Conservation (phyloP, 2,113 vertebrate genomes). For the Aphelocoma coerulescens region DNA sequence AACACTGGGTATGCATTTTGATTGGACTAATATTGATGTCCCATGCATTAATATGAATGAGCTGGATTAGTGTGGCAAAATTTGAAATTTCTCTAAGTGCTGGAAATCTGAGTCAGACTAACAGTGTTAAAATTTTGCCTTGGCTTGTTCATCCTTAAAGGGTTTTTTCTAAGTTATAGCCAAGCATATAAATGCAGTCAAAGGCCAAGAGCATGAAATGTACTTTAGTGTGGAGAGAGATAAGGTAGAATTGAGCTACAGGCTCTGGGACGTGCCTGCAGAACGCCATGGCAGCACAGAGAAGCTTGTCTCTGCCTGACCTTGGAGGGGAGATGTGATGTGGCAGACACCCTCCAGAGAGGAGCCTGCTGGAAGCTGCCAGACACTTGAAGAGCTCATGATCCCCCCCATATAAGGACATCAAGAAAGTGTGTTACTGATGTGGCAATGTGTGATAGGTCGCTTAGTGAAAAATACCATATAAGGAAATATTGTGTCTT, state of each 20-base stretch:
- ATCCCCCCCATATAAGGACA: neutral
- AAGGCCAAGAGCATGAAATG: neutral
- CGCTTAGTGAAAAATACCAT: neutral
- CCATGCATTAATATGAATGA: slow-evolving; percentile 50
- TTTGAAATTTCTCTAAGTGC: neutral
- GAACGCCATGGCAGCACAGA: neutral
- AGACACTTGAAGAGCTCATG: neutral
- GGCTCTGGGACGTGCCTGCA: neutral
- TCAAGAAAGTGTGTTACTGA: neutral
- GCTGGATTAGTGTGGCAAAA: slow-evolving; percentile 18
- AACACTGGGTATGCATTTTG: slow-evolving; percentile 24
- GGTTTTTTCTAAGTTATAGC: neutral
- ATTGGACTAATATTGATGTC: slow-evolving; percentile 2
- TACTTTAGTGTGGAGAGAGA: neutral
- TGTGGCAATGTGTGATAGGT: neutral
- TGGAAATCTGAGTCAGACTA: neutral
- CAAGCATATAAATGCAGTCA: neutral
- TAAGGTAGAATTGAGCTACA: neutral
- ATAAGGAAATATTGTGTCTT: neutral
- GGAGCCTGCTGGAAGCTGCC: neutral
- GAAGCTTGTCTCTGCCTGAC: neutral
- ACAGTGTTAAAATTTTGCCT: neutral
- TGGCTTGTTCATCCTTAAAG: neutral
- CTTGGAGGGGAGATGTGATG: neutral
- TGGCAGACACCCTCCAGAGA: neutral